Evolutionary conservation across 2,888 invertebrate genomes (phyloP), one percentile per base, ranked within the genome.

Genomic region (Morpho achilles): DNA sequence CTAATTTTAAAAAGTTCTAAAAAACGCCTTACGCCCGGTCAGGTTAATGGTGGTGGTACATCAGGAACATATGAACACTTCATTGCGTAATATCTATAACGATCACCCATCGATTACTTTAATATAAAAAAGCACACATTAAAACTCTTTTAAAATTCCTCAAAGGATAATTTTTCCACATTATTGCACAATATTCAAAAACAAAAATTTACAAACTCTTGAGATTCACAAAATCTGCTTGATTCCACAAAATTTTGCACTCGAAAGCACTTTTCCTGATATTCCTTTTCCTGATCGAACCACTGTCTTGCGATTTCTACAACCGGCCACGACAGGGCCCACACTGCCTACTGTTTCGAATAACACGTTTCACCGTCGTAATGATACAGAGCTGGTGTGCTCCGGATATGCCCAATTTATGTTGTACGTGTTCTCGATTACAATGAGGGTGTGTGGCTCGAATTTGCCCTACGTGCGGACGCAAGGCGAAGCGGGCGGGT

Each of bases 1-100:
- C 87, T 87, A 87, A 84, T 64, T 58, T 53, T 50, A 59, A 50
- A 59, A 55, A 47, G 59, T 58, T 50, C 50, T 46, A 42, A 47
- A 44, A 53, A 48, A 54, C 22, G 51, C 45, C 57, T 49, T 16
- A 47, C 53, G 56, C 52, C 50, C 56, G 54, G 44, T 53, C 59
- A 40, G 9, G 50, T 50, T 41, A 40, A 41, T 54, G 10, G 7
- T 39, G 47, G 41, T 54, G 56, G 53, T 52, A 41, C 53, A 55
- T 55, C 63, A 49, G 64, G 57, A 65, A 61, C 60, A 56, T 23
- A 52, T 61, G 61, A 65, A 68, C 68, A 66, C 68, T 61, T 63
- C 49, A 53, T 58, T 53, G 48, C 45, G 48, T 16, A 50, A 10
- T 50, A 40, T 40, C 44, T 40, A 41, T 54, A 40, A 32, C 45